Conservation (phyloP, 2,797 vertebrate genomes). For the Novumbra hubbsi region DNA sequence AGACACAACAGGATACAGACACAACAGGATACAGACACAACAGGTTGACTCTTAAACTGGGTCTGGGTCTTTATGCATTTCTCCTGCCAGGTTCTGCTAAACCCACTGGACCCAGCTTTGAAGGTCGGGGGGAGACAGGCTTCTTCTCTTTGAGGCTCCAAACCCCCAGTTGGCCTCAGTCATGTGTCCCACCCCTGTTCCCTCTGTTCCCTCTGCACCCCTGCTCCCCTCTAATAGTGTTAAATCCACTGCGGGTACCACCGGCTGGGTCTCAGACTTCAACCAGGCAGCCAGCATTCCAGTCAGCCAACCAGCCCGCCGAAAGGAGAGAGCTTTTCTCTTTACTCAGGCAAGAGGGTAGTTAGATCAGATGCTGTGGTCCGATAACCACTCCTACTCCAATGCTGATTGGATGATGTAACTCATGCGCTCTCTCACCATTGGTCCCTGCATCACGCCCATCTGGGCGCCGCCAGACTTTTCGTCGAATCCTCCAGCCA, state of each 20-base stretch:
- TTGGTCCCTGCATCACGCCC: conserved; percentile 96
- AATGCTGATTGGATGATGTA: background rate
- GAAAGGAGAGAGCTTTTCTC: conserved; percentile 33
- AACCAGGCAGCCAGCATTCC: conserved; percentile 19
- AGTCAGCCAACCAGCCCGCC: conserved; percentile 18
- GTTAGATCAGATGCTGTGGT: background rate
- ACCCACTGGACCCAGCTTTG: too few relatives aligned
- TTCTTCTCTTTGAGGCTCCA: background rate
- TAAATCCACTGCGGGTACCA: conserved; percentile 15
- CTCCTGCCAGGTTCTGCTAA: too few relatives aligned
- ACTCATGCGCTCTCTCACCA: conserved; percentile 69
- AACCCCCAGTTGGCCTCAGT: conserved; percentile 34
- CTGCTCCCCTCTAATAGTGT: conserved; percentile 35
- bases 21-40: background rate
- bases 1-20: too few relatives aligned
- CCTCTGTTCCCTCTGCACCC: conserved; percentile 10
- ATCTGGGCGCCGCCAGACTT: conserved; percentile 86
- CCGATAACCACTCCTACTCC: background rate
- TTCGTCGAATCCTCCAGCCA: conserved; percentile 91
- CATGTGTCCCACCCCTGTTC: background rate
- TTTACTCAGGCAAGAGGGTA: background rate
- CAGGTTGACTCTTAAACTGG: too few relatives aligned
- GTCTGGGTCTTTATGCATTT: too few relatives aligned
- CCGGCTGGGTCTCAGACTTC: conserved; percentile 29
- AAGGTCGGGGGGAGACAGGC: too few relatives aligned